A percentile compares a stretch with the other conserved stretches of the same genome.
These are phyloP conservation scores for Pollenia griseotomentosa DNA, from an alignment of 2,888 invertebrate genomes.

Conservation along the genomic window DNA sequence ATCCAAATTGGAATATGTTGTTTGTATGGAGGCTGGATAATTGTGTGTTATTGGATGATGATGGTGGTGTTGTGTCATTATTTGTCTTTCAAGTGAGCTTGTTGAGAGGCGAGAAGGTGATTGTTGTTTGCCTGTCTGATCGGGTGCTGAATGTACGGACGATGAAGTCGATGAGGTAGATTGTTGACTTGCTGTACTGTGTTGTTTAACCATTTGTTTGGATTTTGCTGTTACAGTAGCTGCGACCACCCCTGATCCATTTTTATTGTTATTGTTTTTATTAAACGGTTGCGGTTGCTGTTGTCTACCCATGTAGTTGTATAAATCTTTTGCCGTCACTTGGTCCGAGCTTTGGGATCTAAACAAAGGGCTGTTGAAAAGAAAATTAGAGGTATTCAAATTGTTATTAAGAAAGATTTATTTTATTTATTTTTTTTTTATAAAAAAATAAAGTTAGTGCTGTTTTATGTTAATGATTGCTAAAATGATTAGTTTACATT, in stretches of 20 bases:
- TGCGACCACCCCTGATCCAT: constrained; percentile 53
- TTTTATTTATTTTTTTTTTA: not conserved
- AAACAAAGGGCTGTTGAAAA: constrained; percentile 78
- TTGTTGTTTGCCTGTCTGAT: constrained; percentile 71
- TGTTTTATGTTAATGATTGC: constrained; percentile 50
- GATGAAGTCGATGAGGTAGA: constrained; percentile 79
- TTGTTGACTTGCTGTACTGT: constrained; percentile 79
- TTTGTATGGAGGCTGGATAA: constrained; percentile 37
- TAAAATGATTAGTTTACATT: constrained; percentile 38
- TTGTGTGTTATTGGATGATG: constrained; percentile 56
- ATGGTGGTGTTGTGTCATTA: constrained; percentile 71
- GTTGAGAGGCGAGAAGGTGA: constrained; percentile 73
- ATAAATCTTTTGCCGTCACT: constrained; percentile 79
- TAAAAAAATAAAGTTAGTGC: not conserved
- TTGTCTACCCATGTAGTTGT: constrained; percentile 77
- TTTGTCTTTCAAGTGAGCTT: constrained; percentile 72
- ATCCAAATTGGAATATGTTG: constrained; percentile 59
- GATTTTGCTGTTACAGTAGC: constrained; percentile 60
- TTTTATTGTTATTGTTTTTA: constrained; percentile 56
- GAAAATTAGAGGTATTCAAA: constrained; percentile 3
- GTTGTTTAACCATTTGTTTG: constrained; percentile 78
- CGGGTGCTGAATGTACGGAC: constrained; percentile 78
- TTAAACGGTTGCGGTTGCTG: constrained; percentile 62
- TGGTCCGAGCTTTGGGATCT: constrained; percentile 82
- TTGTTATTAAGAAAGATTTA: not conserved